Percentiles rank a stretch among this genome's conserved stretches.
Conservation (phyloP, 2,888 invertebrate species). For the Drosophila phalerata region DNA sequence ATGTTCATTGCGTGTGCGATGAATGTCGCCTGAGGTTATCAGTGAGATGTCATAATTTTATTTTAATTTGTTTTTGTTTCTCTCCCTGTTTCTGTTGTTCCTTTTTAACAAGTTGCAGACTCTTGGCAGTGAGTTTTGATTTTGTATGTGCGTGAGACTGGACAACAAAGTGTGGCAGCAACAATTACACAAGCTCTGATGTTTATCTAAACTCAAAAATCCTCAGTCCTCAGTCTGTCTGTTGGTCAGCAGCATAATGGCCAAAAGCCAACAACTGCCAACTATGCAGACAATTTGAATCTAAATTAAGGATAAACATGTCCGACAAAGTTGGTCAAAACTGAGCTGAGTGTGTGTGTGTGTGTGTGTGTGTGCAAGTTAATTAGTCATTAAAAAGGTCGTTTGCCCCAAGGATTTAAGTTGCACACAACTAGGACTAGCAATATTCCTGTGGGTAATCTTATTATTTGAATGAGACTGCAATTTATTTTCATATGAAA, state of each 20-base stretch:
- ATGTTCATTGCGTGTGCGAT: conserved; percentile 52
- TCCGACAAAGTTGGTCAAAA: conserved; percentile 23
- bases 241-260: conserved; percentile 9
- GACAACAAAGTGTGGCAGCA: conserved; percentile 26
- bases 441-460: conserved; percentile 11
- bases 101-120: conserved; percentile 24
- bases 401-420: conserved; percentile 9
- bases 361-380: conserved; percentile 46
- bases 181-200: conserved; percentile 66
- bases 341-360: conserved; percentile 19
- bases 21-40: conserved; percentile 50
- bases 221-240: conserved; percentile 1
- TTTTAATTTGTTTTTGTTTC: conserved; percentile 26
- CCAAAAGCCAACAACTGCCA: conserved; percentile 45
- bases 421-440: not conserved
- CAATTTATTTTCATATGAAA: conserved; percentile 40
- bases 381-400: conserved; percentile 62
- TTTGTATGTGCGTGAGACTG: conserved; percentile 51
- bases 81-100: conserved; percentile 21
- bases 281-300: conserved; percentile 58
- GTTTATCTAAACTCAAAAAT: conserved; percentile 62
- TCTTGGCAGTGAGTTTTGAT: conserved; percentile 29
- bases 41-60: conserved; percentile 61
- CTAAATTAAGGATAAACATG: conserved; percentile 55
- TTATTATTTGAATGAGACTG: conserved; percentile 54